Evolutionary conservation across 2,888 invertebrate species (phyloP).

Genomic region (Cenopis cana): DNA sequence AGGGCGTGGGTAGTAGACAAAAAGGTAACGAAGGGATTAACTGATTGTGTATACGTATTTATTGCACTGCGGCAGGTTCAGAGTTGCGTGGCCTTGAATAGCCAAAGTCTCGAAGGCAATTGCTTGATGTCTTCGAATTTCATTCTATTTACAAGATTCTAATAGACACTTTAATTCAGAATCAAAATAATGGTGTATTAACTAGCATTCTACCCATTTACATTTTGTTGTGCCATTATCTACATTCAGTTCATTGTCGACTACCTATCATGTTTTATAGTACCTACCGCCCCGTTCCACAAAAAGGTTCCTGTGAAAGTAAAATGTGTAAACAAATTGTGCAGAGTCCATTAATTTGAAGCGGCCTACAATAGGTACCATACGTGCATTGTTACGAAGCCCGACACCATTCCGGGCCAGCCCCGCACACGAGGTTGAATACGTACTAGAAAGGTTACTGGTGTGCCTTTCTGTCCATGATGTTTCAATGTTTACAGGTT

Average conservation of each 20-base stretch:
- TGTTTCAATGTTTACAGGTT: conserved; percentile 1
- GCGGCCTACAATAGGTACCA: conserved; percentile 44
- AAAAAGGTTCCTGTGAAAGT: conserved; percentile 32
- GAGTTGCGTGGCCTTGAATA: too few relatives aligned
- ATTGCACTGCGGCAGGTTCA: too few relatives aligned
- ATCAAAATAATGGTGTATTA: too few relatives aligned
- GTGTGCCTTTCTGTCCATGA: conserved; percentile 20
- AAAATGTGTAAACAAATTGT: conserved; percentile 44
- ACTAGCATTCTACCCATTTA: not conserved
- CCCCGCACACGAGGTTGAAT: conserved; percentile 1
- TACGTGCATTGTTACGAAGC: conserved; percentile 44
- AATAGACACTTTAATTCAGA: too few relatives aligned
- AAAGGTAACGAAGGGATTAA: too few relatives aligned
- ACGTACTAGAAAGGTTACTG: conserved; percentile 26
- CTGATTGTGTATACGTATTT: too few relatives aligned
- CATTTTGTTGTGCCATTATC: conserved; percentile 13
- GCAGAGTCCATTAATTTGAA: conserved; percentile 44
- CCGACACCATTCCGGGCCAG: conserved; percentile 40
- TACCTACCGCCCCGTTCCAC: conserved; percentile 7
- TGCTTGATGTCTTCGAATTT: too few relatives aligned
- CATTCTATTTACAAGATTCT: too few relatives aligned
- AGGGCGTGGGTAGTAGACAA: too few relatives aligned
- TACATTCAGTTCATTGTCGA: conserved; percentile 15
- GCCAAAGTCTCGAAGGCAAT: too few relatives aligned
- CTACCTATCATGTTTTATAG: not conserved